These are phyloP conservation scores for Donacobius atricapilla DNA, from an alignment of 2,113 vertebrate species.

Conservation along the genomic window DNA sequence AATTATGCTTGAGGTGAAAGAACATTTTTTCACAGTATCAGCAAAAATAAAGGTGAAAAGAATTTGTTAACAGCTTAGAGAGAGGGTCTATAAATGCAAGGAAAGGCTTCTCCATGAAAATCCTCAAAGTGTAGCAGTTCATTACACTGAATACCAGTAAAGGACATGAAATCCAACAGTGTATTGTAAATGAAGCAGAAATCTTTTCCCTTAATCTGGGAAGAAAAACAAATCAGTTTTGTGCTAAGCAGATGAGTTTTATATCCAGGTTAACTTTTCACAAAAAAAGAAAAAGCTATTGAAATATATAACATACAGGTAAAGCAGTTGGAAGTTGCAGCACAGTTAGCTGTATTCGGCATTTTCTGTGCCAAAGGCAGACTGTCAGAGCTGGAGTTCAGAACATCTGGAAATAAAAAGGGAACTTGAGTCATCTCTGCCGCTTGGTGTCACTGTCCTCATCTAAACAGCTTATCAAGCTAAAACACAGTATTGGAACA, in stretches of 20 bases:
- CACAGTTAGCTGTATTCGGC: neutral
- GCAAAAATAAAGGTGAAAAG: neutral
- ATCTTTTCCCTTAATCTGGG: neutral
- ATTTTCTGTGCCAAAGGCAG: neutral
- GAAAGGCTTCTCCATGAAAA: neutral
- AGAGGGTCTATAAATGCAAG: neutral
- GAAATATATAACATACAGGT: neutral
- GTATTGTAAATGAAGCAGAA: neutral
- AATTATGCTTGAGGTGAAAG: neutral
- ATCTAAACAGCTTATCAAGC: neutral
- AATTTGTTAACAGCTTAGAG: neutral
- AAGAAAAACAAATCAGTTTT: neutral
- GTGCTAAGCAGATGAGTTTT: neutral
- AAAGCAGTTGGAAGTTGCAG: neutral
- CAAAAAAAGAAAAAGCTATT: neutral
- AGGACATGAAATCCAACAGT: neutral
- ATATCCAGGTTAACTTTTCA: neutral
- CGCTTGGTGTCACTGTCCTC: constrained; percentile 63
- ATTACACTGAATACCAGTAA: neutral
- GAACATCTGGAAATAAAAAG: neutral
- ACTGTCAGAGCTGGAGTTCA: neutral
- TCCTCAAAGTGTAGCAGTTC: neutral
- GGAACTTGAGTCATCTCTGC: neutral
- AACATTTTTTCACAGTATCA: neutral
- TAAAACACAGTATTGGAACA: neutral